Evolutionary conservation across 2,888 invertebrate genomes (phyloP).

Genomic region (Seira sanloemensis): DNA sequence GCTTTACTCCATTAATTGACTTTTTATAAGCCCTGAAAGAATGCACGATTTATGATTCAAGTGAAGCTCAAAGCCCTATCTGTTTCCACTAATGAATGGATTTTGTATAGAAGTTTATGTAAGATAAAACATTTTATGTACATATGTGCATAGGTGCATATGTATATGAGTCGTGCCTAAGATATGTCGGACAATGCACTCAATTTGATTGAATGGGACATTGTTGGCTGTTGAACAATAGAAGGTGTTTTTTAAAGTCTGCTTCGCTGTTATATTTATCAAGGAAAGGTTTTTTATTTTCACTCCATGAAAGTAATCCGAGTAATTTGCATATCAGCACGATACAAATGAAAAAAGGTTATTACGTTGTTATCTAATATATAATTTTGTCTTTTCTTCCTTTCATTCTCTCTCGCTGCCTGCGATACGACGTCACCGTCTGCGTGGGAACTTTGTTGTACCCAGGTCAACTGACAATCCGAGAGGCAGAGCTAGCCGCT

Average conservation of each 20-base stretch:
- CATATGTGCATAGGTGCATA: background rate
- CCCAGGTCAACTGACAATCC: constrained; percentile 75
- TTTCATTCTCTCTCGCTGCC: background rate
- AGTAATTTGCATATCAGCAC: background rate
- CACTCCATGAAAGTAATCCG: constrained; percentile 19
- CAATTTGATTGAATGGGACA: constrained; percentile 11
- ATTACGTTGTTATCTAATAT: background rate
- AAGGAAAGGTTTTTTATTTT: background rate
- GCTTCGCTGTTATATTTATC: background rate
- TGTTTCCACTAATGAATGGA: too few relatives aligned
- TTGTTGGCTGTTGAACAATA: constrained; percentile 17
- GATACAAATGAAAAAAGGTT: background rate
- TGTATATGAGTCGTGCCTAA: too few relatives aligned
- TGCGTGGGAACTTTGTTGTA: constrained; percentile 12
- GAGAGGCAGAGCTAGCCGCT: constrained; percentile 88
- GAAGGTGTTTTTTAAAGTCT: background rate
- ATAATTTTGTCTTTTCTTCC: background rate
- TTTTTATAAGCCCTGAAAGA: too few relatives aligned
- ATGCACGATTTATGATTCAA: too few relatives aligned
- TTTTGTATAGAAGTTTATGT: too few relatives aligned
- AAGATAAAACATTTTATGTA: too few relatives aligned
- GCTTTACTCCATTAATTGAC: too few relatives aligned
- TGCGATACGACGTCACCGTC: too few relatives aligned
- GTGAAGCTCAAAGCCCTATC: too few relatives aligned
- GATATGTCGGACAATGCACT: background rate